Base-by-base conservation (phyloP, 2,888 invertebrate genomes). In the Lasioglossum oenotherae region DNA sequence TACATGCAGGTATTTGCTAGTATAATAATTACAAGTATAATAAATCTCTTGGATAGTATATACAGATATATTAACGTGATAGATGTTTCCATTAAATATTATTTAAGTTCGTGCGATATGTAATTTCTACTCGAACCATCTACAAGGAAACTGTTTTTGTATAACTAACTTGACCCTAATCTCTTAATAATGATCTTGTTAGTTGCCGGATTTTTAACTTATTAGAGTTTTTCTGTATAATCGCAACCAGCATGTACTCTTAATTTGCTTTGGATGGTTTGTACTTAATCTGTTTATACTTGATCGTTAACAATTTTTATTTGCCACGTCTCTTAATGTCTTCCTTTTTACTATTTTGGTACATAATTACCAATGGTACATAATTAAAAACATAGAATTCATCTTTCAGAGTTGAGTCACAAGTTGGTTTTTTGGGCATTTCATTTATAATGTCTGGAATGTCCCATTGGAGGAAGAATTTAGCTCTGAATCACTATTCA, bases 61-160 rank as follows among this genome's bases (percentile, higher is more conserved):
- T 2, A 49, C 31, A 64, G 14, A 31, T 0, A 14, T 64, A 64
- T 64, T 64, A 14, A 31, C 16, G 27, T 64, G 60, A 64, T 64
- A 64, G 60, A 64, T 16, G 60, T 27, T 64, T 64, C 31, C 60
- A 64, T 64, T 64, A 31, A 64, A 64, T 64, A 64, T 4, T 64
- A 31, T 64, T 64, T 14, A 64, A 64, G 60, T 64, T 64, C 14
- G 27, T 64, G 60, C 31, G 5, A 31, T 64, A 64, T 23, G 27
- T 27, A 60, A 60, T 64, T 64, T 64, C 27, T 64, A 31, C 16
- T 31, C 5, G 5, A 16, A 16, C 60, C 16, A 16, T 1, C 60
- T 64, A 31, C 16, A 64, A 64, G 60, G 10, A 64, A 64, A 64
- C 16, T 14, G 12, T 64, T 64, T 64, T 31, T 6, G 27, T 31